phyloP scores from a whole-genome alignment of 2,797 vertebrate genomes.

The Neosilurus mollespiculum region DNA sequence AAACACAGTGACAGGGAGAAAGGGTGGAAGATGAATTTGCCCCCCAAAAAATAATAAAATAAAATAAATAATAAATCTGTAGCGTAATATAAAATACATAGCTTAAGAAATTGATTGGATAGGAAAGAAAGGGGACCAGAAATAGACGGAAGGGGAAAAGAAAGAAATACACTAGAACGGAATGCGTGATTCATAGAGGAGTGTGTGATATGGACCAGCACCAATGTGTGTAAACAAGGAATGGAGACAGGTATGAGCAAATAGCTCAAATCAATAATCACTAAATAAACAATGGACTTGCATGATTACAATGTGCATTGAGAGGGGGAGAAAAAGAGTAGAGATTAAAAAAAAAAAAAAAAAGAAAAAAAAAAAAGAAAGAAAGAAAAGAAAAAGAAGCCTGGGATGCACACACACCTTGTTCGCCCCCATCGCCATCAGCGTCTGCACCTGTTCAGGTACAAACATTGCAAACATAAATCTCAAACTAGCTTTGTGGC shows the following conservation, averaged over 20 bases:
- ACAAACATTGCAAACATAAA: slow-evolving; percentile 62
- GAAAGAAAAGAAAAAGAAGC: neutral
- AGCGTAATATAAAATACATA: neutral
- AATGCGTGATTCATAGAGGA: neutral
- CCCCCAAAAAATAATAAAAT: slow-evolving; percentile 23
- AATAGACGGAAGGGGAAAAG: neutral
- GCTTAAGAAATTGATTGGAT: neutral
- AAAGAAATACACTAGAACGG: neutral
- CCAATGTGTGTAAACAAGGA: slow-evolving; percentile 7
- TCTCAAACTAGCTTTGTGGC: slow-evolving; percentile 35
- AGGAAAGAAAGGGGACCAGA: slow-evolving; percentile 4
- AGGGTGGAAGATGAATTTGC: slow-evolving; percentile 42
- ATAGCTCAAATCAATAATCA: neutral
- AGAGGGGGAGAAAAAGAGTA: neutral
- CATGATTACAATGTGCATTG: neutral
- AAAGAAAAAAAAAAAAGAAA: neutral
- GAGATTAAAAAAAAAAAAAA: too few species aligned
- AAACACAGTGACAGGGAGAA: slow-evolving; percentile 38
- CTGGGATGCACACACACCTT: slow-evolving; percentile 73
- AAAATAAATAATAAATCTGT: slow-evolving; percentile 11
- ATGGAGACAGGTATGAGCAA: neutral
- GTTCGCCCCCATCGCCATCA: slow-evolving; percentile 80
- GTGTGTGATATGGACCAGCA: neutral
- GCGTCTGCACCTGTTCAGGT: slow-evolving; percentile 80
- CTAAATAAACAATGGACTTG: slow-evolving; percentile 7